These are phyloP conservation scores for Phacellophora camtschatica DNA, from an alignment of 30 jellyfish, hydroid and myxozoan species.

Conservation along the genomic window DNA sequence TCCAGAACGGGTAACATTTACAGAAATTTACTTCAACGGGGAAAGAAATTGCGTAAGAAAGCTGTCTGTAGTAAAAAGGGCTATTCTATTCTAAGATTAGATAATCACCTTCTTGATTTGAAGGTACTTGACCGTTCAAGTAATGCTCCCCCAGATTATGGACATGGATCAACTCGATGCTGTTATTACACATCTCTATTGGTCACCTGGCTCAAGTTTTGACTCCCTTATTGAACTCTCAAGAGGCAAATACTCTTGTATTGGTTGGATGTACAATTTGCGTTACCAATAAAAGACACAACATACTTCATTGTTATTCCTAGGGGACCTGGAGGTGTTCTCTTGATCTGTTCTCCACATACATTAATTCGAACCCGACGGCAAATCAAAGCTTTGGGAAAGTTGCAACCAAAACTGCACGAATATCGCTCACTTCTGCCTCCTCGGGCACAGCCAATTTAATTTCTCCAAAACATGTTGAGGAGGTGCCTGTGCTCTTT, in stretches of 20 bases:
- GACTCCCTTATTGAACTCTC: not conserved
- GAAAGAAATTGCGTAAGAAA: too few species aligned
- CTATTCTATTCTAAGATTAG: not conserved
- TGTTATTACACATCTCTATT: conserved; percentile 3
- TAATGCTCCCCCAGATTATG: not conserved
- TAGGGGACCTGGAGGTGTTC: not conserved
- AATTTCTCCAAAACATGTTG: too few species aligned
- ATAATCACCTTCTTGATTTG: not conserved
- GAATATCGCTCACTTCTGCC: too few species aligned
- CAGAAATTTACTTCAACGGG: too few species aligned
- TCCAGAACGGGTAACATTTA: too few species aligned
- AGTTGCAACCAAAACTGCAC: not conserved
- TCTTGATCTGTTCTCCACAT: not conserved
- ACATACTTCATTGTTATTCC: not conserved
- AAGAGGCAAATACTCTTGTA: conserved; percentile 2
- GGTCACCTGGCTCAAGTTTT: not conserved
- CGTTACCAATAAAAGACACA: not conserved
- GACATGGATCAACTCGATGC: not conserved
- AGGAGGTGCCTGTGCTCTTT: too few species aligned
- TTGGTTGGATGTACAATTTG: not conserved
- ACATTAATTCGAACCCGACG: not conserved
- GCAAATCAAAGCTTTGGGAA: not conserved
- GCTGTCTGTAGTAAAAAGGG: not conserved
- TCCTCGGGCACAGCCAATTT: too few species aligned
- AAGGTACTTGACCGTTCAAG: not conserved